These are phyloP conservation scores for Napeogenes sylphis DNA, from an alignment of 2,888 invertebrate species.

Conservation along the genomic window DNA sequence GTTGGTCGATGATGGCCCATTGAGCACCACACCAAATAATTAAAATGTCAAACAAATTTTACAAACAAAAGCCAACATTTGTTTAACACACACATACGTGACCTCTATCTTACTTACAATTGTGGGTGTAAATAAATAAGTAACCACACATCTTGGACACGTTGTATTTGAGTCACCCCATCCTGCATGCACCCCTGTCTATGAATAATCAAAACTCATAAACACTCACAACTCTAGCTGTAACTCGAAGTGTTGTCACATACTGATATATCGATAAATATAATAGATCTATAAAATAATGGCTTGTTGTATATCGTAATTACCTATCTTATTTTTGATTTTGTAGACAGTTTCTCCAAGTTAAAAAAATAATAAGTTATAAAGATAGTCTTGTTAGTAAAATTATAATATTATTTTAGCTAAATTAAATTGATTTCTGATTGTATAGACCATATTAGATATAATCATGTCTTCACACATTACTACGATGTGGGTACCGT, in stretches of 20 bases:
- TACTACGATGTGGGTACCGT: too few species aligned
- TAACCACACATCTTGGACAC: conserved; percentile 19
- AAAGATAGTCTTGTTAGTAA: too few species aligned
- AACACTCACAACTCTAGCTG: conserved; percentile 43
- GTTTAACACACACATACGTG: not conserved
- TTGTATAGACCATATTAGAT: not conserved
- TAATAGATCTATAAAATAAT: not conserved
- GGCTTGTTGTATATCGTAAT: not conserved
- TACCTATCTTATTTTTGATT: too few species aligned
- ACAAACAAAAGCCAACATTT: not conserved
- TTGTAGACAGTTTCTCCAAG: too few species aligned
- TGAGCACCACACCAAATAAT: too few species aligned
- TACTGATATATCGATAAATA: conserved; percentile 16
- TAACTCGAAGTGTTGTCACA: conserved; percentile 14
- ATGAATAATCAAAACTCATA: conserved; percentile 59
- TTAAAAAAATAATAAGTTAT: too few species aligned
- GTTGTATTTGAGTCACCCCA: conserved; percentile 17
- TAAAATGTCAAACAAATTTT: too few species aligned
- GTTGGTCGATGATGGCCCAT: too few species aligned
- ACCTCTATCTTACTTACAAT: not conserved
- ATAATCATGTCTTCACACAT: too few species aligned
- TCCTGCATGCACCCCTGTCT: conserved; percentile 33
- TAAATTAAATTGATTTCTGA: not conserved
- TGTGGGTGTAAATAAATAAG: conserved; percentile 23
- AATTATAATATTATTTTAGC: not conserved